Percentiles rank a stretch among this genome's conserved stretches.
Evolutionary conservation across 2,113 vertebrate species (phyloP).

Genomic region (Cynoglossus semilaevis): DNA sequence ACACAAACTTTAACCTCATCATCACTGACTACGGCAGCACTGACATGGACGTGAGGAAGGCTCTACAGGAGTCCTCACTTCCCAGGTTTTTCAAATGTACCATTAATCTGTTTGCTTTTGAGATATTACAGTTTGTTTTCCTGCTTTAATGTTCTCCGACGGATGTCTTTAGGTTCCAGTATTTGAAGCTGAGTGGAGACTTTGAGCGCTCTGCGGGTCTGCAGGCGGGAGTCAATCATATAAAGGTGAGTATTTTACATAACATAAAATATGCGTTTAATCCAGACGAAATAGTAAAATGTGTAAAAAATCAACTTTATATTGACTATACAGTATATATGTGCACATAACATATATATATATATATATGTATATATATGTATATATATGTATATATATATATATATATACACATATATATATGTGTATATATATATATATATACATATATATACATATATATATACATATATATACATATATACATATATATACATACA

Average conservation of each 20-base stretch:
- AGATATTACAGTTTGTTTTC: background rate
- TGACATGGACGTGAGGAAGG: constrained; percentile 87
- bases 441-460: too few relatives aligned
- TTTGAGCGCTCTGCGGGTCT: constrained; percentile 93
- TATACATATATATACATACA: too few relatives aligned
- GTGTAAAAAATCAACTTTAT: too few relatives aligned
- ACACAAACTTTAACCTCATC: constrained; percentile 86
- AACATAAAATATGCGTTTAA: too few relatives aligned
- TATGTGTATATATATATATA: too few relatives aligned
- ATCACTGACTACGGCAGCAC: constrained; percentile 88
- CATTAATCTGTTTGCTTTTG: background rate
- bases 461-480: too few relatives aligned
- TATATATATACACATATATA: too few relatives aligned
- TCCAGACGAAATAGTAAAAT: too few relatives aligned
- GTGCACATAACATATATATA: too few relatives aligned
- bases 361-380: too few relatives aligned
- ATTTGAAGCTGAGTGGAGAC: constrained; percentile 84
- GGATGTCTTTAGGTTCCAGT: constrained; percentile 79
- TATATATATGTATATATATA: too few relatives aligned
- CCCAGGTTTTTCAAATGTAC: constrained; percentile 73
- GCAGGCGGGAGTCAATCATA: constrained; percentile 87
- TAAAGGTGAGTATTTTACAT: constrained; percentile 75
- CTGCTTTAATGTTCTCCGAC: constrained; percentile 2
- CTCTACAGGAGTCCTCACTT: constrained; percentile 80
- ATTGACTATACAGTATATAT: too few relatives aligned